Base-by-base conservation (phyloP, 1,140 invertebrate species). In the Coelopa frigida region DNA sequence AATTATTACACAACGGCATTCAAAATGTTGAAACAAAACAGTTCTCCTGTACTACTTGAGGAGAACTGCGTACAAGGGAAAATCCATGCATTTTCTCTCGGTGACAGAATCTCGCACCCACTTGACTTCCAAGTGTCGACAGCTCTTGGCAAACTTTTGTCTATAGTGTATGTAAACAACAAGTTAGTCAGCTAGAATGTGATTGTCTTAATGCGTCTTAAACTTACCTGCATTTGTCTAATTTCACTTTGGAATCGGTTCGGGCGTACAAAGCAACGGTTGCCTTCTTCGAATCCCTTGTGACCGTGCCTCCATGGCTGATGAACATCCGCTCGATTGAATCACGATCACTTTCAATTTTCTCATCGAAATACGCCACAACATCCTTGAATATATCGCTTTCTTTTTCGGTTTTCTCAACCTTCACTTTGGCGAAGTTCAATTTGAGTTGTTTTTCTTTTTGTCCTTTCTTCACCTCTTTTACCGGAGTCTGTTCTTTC, bases 321-420 rank as follows among this genome's bases (percentile, higher is more conserved):
- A 14, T 23, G 26, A 49, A 44, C 1, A 11, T 4, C 11, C 17
- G 2, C 4, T n/a, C 17, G 2, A 15, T 21, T 44, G 5, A 44
- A 20, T 4, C 32, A 15, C 8, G n/a, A n/a, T 32, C 27, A 14
- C 17, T 27, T 11, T 23, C 32, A 18, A 24, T 22, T 15, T 44
- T n/a, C 12, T 24, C 21, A 29, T 24, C 31, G 23, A 50, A 50
- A 32, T 36, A 29, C n/a, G 22, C 48, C 12, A 27, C 18, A 7
- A 46, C 6, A 42, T 46, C 20, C 14, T 42, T 50, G 42, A 50
- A 46, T 26, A 50, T 11, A n/a, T 33, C 42, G 17, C 36, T 44
- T 39, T 49, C 20, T 11, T 49, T 49, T 20, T 17, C 7, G 11
- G 21, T n/a, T 10, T 20, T 38, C 26, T 37, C 38, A 14, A 21